These are phyloP conservation scores for Conus betulinus DNA, from an alignment of 1,140 invertebrate genomes.

Conservation along the genomic window DNA sequence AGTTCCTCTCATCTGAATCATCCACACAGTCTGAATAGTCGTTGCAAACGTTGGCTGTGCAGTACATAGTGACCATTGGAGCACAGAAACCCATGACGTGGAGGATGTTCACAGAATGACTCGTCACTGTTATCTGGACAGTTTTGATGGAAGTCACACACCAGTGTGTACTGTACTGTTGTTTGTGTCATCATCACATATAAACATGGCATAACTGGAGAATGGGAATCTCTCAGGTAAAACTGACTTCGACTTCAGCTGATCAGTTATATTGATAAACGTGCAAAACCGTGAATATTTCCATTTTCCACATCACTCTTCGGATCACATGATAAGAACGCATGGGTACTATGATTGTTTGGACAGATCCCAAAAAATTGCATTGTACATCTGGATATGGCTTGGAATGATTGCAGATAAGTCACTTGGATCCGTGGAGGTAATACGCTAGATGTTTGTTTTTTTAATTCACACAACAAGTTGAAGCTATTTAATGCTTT, in stretches of 20 bases:
- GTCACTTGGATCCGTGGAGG: no score
- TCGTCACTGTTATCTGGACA: conserved; percentile 2
- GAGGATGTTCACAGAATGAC: not conserved
- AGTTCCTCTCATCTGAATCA: not conserved
- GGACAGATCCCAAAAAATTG: no score
- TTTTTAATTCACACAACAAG: no score
- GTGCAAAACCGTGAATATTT: not conserved
- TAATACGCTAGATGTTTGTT: no score
- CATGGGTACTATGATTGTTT: no score
- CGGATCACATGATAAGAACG: no score
- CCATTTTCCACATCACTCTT: no score
- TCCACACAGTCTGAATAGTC: not conserved
- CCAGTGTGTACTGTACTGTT: conserved; percentile 1
- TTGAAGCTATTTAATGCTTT: no score
- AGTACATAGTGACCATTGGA: not conserved
- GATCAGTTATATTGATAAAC: not conserved
- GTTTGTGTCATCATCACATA: not conserved
- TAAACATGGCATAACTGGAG: not conserved
- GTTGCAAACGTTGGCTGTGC: not conserved
- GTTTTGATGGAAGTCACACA: conserved; percentile 4
- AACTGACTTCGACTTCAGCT: not conserved
- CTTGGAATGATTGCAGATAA: no score
- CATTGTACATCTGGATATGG: no score
- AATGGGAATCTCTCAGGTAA: not conserved
- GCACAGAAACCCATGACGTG: not conserved